phyloP scores from a whole-genome alignment of 2,113 vertebrate species.

The Tonatia bakeri region DNA sequence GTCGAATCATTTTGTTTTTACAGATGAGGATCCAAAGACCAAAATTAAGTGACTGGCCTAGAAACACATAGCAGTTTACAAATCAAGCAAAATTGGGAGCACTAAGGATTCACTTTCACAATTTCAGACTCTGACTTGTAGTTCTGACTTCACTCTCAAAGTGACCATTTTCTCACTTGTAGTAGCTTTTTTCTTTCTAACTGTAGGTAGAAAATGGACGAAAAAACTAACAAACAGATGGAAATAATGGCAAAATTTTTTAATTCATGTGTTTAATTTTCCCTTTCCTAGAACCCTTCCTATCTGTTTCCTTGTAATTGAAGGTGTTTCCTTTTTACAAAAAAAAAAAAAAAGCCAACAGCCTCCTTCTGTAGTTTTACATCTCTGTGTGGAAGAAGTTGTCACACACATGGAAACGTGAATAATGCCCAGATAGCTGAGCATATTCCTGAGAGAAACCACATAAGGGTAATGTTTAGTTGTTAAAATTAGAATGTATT shows the following conservation, averaged over 20 bases:
- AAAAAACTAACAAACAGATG: background rate
- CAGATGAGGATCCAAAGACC: background rate
- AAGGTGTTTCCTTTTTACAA: background rate
- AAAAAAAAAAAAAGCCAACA: background rate
- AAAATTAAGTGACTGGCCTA: background rate
- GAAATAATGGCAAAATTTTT: background rate
- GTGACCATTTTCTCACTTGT: background rate
- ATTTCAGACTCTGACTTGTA: background rate
- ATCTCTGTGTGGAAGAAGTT: constrained; percentile 1
- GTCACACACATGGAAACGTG: background rate
- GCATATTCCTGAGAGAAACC: constrained; percentile 44
- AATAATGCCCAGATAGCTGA: background rate
- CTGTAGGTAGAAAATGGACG: background rate
- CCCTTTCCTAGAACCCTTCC: background rate
- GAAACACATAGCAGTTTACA: constrained; percentile 20
- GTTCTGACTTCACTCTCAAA: background rate
- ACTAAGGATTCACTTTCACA: background rate
- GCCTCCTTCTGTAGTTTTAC: background rate
- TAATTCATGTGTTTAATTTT: background rate
- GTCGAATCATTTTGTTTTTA: constrained; percentile 1
- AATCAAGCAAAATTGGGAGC: background rate
- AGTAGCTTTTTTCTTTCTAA: background rate
- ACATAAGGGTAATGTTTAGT: background rate
- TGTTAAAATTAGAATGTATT: constrained; percentile 40
- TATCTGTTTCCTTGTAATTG: background rate